Percentiles rank a stretch among this genome's conserved stretches.
These are phyloP conservation scores for Narcine bancroftii DNA, from an alignment of 2,113 vertebrate species.

Conservation along the genomic window DNA sequence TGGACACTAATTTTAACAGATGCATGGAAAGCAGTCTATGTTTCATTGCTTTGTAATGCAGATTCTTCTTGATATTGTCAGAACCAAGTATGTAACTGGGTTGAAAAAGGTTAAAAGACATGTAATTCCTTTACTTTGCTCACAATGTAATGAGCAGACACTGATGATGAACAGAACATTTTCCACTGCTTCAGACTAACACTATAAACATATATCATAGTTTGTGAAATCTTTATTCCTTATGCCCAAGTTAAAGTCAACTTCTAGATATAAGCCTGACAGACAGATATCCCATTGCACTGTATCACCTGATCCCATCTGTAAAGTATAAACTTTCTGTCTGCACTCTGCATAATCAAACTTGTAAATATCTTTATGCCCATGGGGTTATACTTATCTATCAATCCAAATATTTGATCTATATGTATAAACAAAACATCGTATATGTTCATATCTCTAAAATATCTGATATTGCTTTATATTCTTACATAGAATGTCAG, in stretches of 20 bases:
- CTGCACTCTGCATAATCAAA: background rate
- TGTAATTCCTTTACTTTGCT: slow-evolving; percentile 12
- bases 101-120: background rate
- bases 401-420: background rate
- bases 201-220: background rate
- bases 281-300: slow-evolving; percentile 2
- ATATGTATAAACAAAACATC: background rate
- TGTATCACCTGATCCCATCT: background rate
- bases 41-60: background rate
- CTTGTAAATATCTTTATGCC: background rate
- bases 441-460: background rate
- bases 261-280: background rate
- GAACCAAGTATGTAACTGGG: background rate
- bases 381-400: background rate
- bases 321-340: slow-evolving; percentile 11
- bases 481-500: slow-evolving; percentile 4
- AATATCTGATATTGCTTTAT: background rate
- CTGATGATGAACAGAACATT: slow-evolving; percentile 26
- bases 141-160: background rate
- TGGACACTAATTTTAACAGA: background rate
- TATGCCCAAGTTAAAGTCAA: slow-evolving; percentile 1
- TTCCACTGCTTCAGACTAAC: slow-evolving; percentile 20
- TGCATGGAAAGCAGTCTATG: background rate
- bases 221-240: slow-evolving; percentile 10
- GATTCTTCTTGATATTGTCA: background rate